phyloP scores from a whole-genome alignment of 2,888 invertebrate species.

The Idaea straminata region DNA sequence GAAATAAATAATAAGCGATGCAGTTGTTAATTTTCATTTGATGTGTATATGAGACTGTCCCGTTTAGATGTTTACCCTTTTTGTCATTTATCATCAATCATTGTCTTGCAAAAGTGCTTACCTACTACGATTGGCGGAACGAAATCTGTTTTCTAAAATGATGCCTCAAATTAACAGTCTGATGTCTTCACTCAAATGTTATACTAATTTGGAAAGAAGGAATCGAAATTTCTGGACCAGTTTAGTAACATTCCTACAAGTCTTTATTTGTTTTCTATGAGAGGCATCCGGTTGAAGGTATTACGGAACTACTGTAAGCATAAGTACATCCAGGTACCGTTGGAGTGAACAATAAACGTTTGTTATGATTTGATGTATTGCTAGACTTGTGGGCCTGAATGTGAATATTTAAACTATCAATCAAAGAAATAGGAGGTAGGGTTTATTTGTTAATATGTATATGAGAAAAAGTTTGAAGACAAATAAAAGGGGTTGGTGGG shows the following conservation, averaged over 20 bases:
- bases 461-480: too few relatives aligned
- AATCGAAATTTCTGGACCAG: constrained; percentile 15
- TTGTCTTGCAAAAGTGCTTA: background rate
- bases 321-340: constrained; percentile 5
- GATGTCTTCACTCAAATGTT: background rate
- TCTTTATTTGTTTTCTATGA: constrained; percentile 23
- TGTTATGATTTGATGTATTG: background rate
- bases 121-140: background rate
- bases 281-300: constrained; percentile 24
- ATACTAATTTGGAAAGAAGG: background rate
- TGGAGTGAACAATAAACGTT: background rate
- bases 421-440: background rate
- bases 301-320: background rate
- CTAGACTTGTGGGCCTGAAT: background rate
- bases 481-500: too few relatives aligned
- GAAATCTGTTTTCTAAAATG: background rate
- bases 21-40: background rate
- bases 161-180: background rate
- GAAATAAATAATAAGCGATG: background rate
- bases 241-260: constrained; percentile 21
- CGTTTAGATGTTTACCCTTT: background rate
- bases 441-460: background rate
- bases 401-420: background rate
- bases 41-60: background rate
- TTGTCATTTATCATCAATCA: background rate